Base-by-base conservation (phyloP, 2,797 vertebrate species). In the Ctenochaetus hawaiiensis region DNA sequence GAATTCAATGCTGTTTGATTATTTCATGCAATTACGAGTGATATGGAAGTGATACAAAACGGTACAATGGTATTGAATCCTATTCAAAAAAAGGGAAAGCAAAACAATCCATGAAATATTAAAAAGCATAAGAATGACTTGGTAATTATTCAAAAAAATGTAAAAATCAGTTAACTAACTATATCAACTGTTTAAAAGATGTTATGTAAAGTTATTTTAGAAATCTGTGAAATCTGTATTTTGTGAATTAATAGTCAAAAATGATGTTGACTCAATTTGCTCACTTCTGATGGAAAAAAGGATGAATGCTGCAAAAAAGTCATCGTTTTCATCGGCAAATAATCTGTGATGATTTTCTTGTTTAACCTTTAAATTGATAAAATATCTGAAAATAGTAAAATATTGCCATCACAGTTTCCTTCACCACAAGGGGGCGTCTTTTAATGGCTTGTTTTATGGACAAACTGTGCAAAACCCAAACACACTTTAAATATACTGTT, bases 1-100 rank as follows among this genome's bases (percentile, higher is more conserved):
- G 12, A 45, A 51, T 41, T 77, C 73, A 87, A 72, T 79, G 73
- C 6, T 59, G 18, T 48, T 57, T 80, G 69, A 78, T 81, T 73
- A 69, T 69, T 83, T 22, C 22, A 52, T 13, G 61, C 56, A 63
- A 56, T 67, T 71, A 52, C 12, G 9, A 48, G 44, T 26, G 30
- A 48, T n/a, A 58, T 8, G 47, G 61, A 30, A 16, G 34, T 7
- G 13, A 57, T 6, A 68, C 67, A 70, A 59, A 60, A 12, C 0
- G 7, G n/a, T 56, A 43, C 26, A 67, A 23, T 58, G 4, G 3
- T 37, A 51, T 61, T 66, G 18, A 43, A 56, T 57, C 3, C 6
- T 34, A 18, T 52, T 58, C 17, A 53, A 34, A 37, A 41, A 43
- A 63, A 48, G 5, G 2, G 2, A 48, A n/a, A 9, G 47, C 5